Conservation (phyloP, 2,888 invertebrate genomes). For the Penaeus monodon region DNA sequence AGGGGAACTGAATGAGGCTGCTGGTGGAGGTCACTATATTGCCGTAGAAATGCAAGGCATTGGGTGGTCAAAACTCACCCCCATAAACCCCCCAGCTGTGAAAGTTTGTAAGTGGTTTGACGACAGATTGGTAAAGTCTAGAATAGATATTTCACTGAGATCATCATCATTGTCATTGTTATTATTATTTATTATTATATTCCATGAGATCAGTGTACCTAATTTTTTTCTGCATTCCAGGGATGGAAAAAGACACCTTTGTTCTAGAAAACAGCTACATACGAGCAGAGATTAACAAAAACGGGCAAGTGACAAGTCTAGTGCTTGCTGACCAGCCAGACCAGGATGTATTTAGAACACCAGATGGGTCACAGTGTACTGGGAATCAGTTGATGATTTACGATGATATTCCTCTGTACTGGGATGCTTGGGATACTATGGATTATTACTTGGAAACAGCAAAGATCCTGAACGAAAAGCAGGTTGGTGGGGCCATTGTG, state of each 20-base stretch:
- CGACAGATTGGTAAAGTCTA: too few relatives aligned
- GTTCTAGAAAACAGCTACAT: conserved; percentile 41
- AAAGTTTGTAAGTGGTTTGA: conserved; percentile 19
- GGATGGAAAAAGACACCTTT: conserved; percentile 4
- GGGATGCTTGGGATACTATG: conserved; percentile 75
- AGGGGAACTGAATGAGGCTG: conserved; percentile 8
- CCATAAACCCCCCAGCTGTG: conserved; percentile 2
- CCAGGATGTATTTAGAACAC: conserved; percentile 66
- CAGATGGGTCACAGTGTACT: conserved; percentile 67
- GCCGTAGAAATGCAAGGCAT: conserved; percentile 25
- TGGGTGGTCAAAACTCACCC: conserved; percentile 24
- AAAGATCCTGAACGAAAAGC: conserved; percentile 18
- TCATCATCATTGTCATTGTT: too few relatives aligned
- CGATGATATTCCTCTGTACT: conserved; percentile 73
- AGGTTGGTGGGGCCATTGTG: neutral
- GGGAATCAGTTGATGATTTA: conserved; percentile 68
- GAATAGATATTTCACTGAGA: too few relatives aligned
- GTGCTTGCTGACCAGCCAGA: neutral
- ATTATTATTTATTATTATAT: too few relatives aligned
- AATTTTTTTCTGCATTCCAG: neutral
- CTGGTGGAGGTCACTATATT: conserved; percentile 23
- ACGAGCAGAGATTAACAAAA: conserved; percentile 21
- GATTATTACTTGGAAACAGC: conserved; percentile 72
- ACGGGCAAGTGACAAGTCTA: conserved; percentile 49
- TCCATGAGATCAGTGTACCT: neutral